Base-by-base conservation (phyloP, 2,888 invertebrate species). In the Xestia xanthographa region DNA sequence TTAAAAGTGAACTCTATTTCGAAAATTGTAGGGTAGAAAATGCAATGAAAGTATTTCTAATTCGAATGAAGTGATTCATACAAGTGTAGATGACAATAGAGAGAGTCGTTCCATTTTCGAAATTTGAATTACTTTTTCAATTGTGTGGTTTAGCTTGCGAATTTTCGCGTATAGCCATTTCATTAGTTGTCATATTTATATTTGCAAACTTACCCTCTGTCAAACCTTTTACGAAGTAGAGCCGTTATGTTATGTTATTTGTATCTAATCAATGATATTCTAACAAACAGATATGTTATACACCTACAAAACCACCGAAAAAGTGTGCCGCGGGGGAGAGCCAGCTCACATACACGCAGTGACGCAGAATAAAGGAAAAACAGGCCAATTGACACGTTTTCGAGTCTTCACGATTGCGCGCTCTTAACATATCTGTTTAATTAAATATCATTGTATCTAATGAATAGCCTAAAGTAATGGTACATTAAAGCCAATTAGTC, bases 61-160 rank as follows among this genome's bases (percentile, higher is more conserved):
- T 91, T 89, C 83, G 79, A 90, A 91, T 92, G 91, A 92, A 92
- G 93, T 93, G 92, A 93, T 93, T 93, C 92, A 89, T 91, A 89
- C 80, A 86, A 89, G 90, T 88, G 86, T 87, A 86, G 83, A 89
- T 89, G 88, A 89, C 88, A 68, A 34, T 66, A 60, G 58, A 20
- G 53, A 38, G 87, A 88, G 80, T 62, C 69, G 74, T 89, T 90
- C 83, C 60, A 83, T 79, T 80, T 88, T 85, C 69, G 58, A 77
- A 84, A 83, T 82, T 86, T 56, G 38, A 74, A 62, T 73, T 50
- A n/a, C 66, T 53, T 58, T 63, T 66, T 38, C 41, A 12, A 38
- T 50, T 58, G 1, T 48, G 38, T 45, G 11, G 29, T 20, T 53
- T 20, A 34, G n/a, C 29, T 1, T 58, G 5, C 22, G 41, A 38